A percentile compares a stretch with the other conserved stretches of the same genome.
These are phyloP conservation scores for Channa maculata DNA, from an alignment of 2,113 vertebrate genomes.

Conservation along the genomic window DNA sequence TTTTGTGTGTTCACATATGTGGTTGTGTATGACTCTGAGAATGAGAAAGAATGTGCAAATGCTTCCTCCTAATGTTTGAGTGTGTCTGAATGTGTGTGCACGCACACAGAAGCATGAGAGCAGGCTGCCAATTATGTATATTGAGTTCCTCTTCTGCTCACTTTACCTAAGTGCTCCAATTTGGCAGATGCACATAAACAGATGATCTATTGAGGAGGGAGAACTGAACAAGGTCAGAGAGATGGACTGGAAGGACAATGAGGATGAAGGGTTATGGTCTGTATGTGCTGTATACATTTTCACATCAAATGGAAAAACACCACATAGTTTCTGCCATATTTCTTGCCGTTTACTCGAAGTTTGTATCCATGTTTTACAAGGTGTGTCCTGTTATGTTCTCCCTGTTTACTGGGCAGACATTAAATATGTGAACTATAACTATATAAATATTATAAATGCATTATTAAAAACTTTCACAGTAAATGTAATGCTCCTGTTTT, in stretches of 20 bases:
- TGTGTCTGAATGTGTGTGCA: conserved; percentile 20
- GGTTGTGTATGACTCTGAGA: neutral
- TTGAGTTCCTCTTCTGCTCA: conserved; percentile 76
- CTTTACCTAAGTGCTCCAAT: conserved; percentile 83
- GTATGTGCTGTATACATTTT: neutral
- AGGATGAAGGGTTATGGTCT: conserved; percentile 15
- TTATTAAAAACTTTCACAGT: too few relatives aligned
- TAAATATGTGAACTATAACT: neutral
- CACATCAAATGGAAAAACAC: neutral
- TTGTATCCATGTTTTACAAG: conserved; percentile 6
- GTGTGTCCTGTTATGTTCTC: neutral
- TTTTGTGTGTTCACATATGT: neutral
- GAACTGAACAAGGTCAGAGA: conserved; percentile 56
- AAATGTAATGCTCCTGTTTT: neutral
- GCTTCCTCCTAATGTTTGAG: conserved; percentile 7
- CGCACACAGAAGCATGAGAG: conserved; percentile 43
- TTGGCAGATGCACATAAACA: conserved; percentile 79
- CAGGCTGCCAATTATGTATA: conserved; percentile 78
- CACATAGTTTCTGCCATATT: neutral
- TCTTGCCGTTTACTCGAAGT: neutral
- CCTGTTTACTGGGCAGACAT: neutral
- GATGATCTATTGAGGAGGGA: conserved; percentile 75
- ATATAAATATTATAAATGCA: too few relatives aligned
- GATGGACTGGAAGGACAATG: conserved; percentile 45
- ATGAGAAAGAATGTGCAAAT: neutral